Evolutionary conservation across 2,888 invertebrate species (phyloP), one percentile per base, ranked within the genome.

Genomic region (Morpho achilles): DNA sequence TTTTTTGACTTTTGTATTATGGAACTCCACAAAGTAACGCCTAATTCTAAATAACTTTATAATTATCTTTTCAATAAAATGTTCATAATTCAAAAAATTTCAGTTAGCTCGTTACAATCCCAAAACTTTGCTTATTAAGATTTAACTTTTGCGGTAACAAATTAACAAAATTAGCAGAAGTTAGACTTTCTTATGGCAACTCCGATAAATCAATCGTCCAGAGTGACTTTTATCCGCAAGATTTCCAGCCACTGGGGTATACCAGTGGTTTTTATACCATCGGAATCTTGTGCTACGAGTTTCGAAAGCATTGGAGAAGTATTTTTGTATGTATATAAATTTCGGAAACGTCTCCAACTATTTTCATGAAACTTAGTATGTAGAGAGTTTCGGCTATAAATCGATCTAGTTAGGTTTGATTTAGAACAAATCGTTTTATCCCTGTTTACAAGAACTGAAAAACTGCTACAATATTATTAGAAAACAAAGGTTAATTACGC

Each of bases 201-300:
- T 56, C 60, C 58, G 58, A 65, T 65, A 65, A 64, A 65, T 65
- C 64, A 64, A 64, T 64, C 64, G 63, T 3, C n/a, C 40, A 56
- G 65, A 57, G 50, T 57, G 57, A 55, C 56, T 60, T 63, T 63
- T 60, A 63, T 60, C 62, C 57, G 52, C 55, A 62, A 62, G 63
- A 60, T 60, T 60, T 49, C 65, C 62, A 49, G 59, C 58, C 59
- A 58, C 63, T 61, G 58, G 59, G 53, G 54, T 60, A 40, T 52
- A 56, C 53, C 48, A 64, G 61, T 52, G 53, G 42, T 54, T 62
- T 59, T 62, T 53, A 32, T 51, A 41, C n/a, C 41, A 23, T 7
- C 42, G 50, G 5, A 32, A 32, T 5, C 5, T 32, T 32, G 3
- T 32, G 42, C 50, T 43, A 42, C 23, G 42, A 39, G 16, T 10